phyloP scores from a whole-genome alignment of 1,140 invertebrate genomes.

The Bombus fervidus region DNA sequence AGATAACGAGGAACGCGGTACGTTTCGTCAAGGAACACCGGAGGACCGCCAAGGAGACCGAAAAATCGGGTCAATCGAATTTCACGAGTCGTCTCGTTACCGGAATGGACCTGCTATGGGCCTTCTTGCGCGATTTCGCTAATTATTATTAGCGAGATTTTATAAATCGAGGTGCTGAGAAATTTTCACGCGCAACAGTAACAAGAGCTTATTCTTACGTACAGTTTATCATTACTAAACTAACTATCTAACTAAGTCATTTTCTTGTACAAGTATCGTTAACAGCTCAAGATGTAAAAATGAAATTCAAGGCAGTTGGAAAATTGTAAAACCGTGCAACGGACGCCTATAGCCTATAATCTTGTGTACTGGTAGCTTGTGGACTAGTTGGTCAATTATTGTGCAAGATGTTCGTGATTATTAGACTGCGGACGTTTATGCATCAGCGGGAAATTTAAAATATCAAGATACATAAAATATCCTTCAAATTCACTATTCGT shows the following conservation, averaged over 20 bases:
- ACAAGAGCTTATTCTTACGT: too few relatives aligned
- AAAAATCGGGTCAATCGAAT: constrained; percentile 36
- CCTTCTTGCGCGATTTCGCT: not conserved
- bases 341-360: too few relatives aligned
- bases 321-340: too few relatives aligned
- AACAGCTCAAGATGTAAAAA: too few relatives aligned
- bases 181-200: not conserved
- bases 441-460: not conserved
- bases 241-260: too few relatives aligned
- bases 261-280: too few relatives aligned
- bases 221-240: too few relatives aligned
- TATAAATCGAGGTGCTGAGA: not conserved
- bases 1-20: constrained; percentile 30
- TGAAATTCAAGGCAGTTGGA: too few relatives aligned
- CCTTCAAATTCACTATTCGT: not conserved
- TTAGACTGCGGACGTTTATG: not conserved
- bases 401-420: not conserved
- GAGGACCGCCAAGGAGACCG: not conserved
- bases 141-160: not conserved
- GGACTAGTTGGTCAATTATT: not conserved
- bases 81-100: constrained; percentile 1
- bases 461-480: not conserved
- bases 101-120: not conserved
- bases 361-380: too few relatives aligned
- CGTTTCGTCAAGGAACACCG: not conserved